Base-by-base conservation (phyloP, 2,888 invertebrate genomes). In the Pristionchus maxplancki region DNA sequence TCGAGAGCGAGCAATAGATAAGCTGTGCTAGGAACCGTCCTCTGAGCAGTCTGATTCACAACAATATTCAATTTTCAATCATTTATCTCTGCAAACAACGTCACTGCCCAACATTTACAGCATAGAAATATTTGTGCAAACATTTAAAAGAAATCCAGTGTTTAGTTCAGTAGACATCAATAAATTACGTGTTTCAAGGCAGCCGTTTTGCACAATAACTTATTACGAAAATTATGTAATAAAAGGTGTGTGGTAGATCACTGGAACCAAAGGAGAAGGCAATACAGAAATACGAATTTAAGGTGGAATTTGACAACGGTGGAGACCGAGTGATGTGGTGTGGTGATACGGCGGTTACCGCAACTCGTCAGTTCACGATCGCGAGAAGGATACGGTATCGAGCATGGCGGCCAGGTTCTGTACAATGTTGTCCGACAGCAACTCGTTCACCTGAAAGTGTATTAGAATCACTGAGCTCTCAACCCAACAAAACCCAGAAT, bases 351-450 rank as follows among this genome's bases (percentile, higher is more conserved):
- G 64, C 17, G n/a, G 62, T 31, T 64, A 85, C 40, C 40, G 64
- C 44, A 64, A 9, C 24, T n/a, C 24, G 9, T 24, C 53, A 40
- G 88, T 62, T 92, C 86, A 94, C 89, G 93, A 90, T 92, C 87
- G 94, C 87, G 93, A 90, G 89, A 94, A 93, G 31, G 93, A 91
- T 40, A 90, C 91, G 50, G 93, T 92, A 87, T 94, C 93, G 88
- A 94, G 89, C 94, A 94, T 93, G 34, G 93, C 92, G 44, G 92
- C 93, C 88, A 94, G 90, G 82, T 91, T 93, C 89, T 94, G 94
- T 64, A 94, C 94, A 90, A 94, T 93, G 90, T 94, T 94, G 89
- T 94, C 94, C 34, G 93, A 91, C 78, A 94, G 90, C 92, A 94
- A 90, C 84, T 92, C 90, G 90, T 90, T 92, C 53, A 93, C 93